Evolutionary conservation across 2,113 vertebrate species (phyloP), one percentile per base, ranked within the genome.

Genomic region (Chionomys nivalis): DNA sequence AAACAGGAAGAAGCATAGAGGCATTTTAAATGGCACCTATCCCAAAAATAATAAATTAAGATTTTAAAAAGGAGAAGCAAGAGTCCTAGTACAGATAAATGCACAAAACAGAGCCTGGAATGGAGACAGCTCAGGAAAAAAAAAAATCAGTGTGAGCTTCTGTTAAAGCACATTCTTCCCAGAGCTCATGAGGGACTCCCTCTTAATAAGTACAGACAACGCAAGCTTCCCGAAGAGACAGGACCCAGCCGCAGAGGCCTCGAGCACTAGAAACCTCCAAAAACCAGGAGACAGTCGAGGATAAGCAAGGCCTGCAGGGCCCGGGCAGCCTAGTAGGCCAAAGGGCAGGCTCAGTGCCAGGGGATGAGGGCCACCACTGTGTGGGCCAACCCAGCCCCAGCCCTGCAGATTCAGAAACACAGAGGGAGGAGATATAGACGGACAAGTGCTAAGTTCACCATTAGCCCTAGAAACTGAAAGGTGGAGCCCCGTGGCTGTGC

Each of bases 11-110:
- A 92, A 95, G 49, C 49, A 49, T 49, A 49, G 49, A 49, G 97
- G 96, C 19, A 33, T 95, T 97, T 98, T 92, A 96, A 96, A 73
- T 89, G 88, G 96, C 95, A 94, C 94, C 91, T 91, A 66, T 93
- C 95, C 95, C 92, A 23, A 66, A 58, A 90, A 66, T 79, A 90
- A 95, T 73, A 93, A 96, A 95, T 94, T 73, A 92, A 78, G 17
- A 28, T 72, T 90, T 79, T 16, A 6, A 4, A 31, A 94, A 93
- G 21, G 52, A 52, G 23, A 93, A 70, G 17, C 33, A 65, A 2
- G 42, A 95, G 31, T n/a, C 36, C 83, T 75, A 39, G 31, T 39
- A 44, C 39, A 66, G 61, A 78, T 63, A 92, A 83, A 90, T 24
- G 89, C 44, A 89, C 70, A 93, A 79, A 94, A 55, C 16, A 66